Base-by-base conservation (phyloP, 1,140 invertebrate genomes). In the Panagrolaimus sp. region DNA sequence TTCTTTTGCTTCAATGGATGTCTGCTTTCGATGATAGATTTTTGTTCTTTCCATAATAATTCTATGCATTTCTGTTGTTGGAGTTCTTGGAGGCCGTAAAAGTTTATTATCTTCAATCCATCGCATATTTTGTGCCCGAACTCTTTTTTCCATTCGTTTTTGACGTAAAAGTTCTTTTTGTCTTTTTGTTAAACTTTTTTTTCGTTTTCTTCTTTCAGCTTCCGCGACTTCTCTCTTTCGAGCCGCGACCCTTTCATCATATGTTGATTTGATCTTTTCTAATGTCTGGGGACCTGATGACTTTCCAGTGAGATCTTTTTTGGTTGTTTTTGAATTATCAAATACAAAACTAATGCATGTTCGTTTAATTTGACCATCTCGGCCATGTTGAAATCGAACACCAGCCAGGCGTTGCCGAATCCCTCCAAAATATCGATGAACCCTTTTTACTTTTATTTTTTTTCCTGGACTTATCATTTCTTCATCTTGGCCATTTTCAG, bases 341-440 rank as follows among this genome's bases (percentile, higher is more conserved):
- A 58, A 58, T n/a, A 58, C 52, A 14, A 26, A 58, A 26, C 52
- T 28, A 28, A 58, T 28, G 28, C 52, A 58, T 12, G 52, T 58
- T 17, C 52, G 15, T 24, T 24, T 58, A 12, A 58, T 58, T 28
- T 38, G 32, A 4, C 32, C 32, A 38, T 38, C 32, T 38, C 32
- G 32, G 32, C 32, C 32, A 38, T 38, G 2, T 38, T 38, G 32
- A 38, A 38, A 38, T 38, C 32, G 32, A 38, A 38, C 7, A 38
- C 32, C 32, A 38, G 32, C 32, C 7, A 38, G 32, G 2, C 32
- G 32, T 38, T 38, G 32, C 32, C 32, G 32, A 38, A 38, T 38
- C 7, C 32, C 32, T 4, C 32, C 32, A 38, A 38, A 38, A 38
- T 38, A 38, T 38, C 32, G 32, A 38, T 38, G 32, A 38, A 38